These are phyloP conservation scores for Pteronotus mesoamericanus DNA, from an alignment of 2,797 vertebrate genomes.

Conservation along the genomic window DNA sequence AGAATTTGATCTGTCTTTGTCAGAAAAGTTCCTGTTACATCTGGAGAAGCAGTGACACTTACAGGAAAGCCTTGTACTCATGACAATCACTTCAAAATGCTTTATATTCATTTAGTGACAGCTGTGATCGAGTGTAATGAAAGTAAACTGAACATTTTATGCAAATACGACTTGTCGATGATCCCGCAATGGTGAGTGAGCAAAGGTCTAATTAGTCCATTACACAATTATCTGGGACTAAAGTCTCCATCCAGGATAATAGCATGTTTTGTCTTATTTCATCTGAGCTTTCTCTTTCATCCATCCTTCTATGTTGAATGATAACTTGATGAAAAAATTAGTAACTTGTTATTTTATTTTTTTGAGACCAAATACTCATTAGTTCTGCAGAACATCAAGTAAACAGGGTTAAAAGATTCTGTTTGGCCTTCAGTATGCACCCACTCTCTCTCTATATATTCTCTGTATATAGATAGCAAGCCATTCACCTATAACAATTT, in stretches of 20 bases:
- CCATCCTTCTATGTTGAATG: not conserved
- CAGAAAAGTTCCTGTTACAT: conserved; percentile 27
- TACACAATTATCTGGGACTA: not conserved
- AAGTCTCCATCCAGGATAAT: not conserved
- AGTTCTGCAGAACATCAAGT: not conserved
- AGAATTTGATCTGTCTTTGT: conserved; percentile 48
- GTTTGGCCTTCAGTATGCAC: not conserved
- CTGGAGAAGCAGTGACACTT: conserved; percentile 35
- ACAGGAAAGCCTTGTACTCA: not conserved
- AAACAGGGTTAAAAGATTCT: not conserved
- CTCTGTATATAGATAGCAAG: not conserved
- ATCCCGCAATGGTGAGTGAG: conserved; percentile 36
- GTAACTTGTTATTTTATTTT: not conserved
- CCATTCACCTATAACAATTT: not conserved
- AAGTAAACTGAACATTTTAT: conserved; percentile 69
- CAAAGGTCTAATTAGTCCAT: conserved; percentile 63
- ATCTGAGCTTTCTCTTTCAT: conserved; percentile 5
- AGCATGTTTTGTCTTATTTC: not conserved
- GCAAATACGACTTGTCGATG: conserved; percentile 61
- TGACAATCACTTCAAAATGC: conserved; percentile 52
- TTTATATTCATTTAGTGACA: conserved; percentile 54
- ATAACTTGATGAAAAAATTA: not conserved
- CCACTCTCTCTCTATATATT: not conserved
- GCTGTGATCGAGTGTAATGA: conserved; percentile 69
- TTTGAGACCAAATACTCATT: not conserved